Evolutionary conservation across 2,888 invertebrate genomes (phyloP), one percentile per base, ranked within the genome.

Genomic region (Platerodrilus igneus): DNA sequence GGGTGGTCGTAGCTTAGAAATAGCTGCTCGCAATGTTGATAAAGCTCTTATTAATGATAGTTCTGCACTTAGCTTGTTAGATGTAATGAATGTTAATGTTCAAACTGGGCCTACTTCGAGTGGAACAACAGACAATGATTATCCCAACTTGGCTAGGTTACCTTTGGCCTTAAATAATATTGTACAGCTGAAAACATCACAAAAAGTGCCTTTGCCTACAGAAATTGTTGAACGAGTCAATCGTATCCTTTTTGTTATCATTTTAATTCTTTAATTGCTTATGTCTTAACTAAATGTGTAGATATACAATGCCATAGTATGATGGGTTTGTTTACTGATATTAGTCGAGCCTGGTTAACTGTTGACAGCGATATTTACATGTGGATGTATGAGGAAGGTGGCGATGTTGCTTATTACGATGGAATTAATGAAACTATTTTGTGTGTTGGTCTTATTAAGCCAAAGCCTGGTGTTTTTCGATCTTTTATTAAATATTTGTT

Each of bases 281-380:
- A 17, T 37, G 47, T 51, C n/a, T n/a, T n/a, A n/a, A n/a, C n/a
- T n/a, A n/a, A n/a, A 33, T 35, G 18, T 22, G 20, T 29, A 93
- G 93, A 91, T 71, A 89, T 95, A 77, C 93, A 94, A 70, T 91
- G 90, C 53, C 90, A 93, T 62, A 95, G 92, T 64, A 82, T 89
- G 73, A 95, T 97, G 92, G 99, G 99, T 2, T 73, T 99, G 5
- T 96, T 99, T 71, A 87, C 95, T 39, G 94, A 93, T 67, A 94
- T 99, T 51, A 86, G 86, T 36, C 76, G 97, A 60, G 96, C 96
- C 0, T 99, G 96, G 96, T 72, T 99, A 37, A 91, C 94, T 3
- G 91, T 99, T 53, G 99, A 99, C 64, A 94, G 92, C 57, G 94
- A 96, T 70, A 87, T 99, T 54, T 99, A 94, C 72, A 81, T 96